A percentile compares a stretch with the other conserved stretches of the same genome.
phyloP scores from a whole-genome alignment of 64 coral and sea anemone species.

The Acropora tenuis region DNA sequence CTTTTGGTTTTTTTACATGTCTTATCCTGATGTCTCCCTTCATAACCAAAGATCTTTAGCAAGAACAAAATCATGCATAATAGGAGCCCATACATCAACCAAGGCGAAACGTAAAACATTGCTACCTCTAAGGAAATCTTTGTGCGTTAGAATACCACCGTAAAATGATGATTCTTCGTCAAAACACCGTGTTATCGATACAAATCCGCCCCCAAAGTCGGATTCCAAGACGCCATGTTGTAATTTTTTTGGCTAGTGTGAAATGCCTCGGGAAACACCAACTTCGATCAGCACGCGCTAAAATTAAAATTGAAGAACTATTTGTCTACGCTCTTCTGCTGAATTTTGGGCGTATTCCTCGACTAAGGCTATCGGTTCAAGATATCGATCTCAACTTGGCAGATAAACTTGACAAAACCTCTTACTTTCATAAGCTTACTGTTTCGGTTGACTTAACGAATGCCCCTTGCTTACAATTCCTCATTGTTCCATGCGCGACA shows the following conservation, averaged over 20 bases:
- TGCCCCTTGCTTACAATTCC: background rate
- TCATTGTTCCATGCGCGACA: background rate
- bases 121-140: background rate
- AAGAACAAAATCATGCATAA: conserved; percentile 20
- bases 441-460: background rate
- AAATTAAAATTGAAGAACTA: background rate
- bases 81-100: background rate
- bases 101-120: conserved; percentile 33
- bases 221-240: conserved; percentile 24
- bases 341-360: background rate
- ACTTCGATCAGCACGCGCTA: conserved; percentile 14
- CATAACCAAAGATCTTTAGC: conserved; percentile 8
- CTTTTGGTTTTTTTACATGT: conserved; percentile 10
- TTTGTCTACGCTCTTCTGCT: background rate
- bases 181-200: conserved; percentile 3
- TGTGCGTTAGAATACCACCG: background rate
- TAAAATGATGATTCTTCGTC: background rate
- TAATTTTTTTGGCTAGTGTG: background rate
- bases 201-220: background rate
- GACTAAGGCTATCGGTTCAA: background rate
- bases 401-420: background rate
- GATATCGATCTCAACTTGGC: background rate
- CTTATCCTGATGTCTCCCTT: background rate
- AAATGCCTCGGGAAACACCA: conserved; percentile 14
- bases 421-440: background rate